Conservation (phyloP, 2,888 invertebrate species). For the Spodoptera littoralis region DNA sequence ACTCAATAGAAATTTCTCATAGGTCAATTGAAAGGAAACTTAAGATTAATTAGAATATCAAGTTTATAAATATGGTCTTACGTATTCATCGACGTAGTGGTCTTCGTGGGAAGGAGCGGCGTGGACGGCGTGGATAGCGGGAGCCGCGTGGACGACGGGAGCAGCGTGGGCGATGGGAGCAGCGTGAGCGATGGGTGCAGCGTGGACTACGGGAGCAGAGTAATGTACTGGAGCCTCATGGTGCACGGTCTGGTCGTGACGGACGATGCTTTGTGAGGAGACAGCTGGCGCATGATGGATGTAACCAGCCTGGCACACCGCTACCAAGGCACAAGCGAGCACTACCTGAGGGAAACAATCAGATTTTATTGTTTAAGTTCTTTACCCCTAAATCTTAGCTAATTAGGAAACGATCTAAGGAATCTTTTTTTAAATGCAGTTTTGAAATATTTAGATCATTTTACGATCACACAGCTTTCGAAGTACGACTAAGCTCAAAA, state of each 20-base stretch:
- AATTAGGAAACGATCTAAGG: neutral
- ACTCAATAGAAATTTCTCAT: conserved; percentile 21
- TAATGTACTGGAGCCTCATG: conserved; percentile 79
- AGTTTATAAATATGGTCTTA: conserved; percentile 59
- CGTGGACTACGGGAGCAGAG: conserved; percentile 60
- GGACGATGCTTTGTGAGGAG: conserved; percentile 85
- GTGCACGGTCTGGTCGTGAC: conserved; percentile 76
- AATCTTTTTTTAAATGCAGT: neutral
- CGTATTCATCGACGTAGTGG: conserved; percentile 85
- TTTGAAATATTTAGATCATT: conserved; percentile 4
- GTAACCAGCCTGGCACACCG: conserved; percentile 79
- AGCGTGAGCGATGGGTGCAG: conserved; percentile 57
- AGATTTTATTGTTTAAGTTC: neutral
- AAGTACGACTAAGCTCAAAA: conserved; percentile 36
- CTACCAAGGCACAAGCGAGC: conserved; percentile 75
- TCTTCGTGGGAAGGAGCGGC: conserved; percentile 70
- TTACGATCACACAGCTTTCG: conserved; percentile 29
- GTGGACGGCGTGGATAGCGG: conserved; percentile 36
- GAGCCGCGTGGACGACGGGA: conserved; percentile 51
- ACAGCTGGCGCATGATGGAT: conserved; percentile 84
- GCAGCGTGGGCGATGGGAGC: conserved; percentile 52
- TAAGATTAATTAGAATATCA: conserved; percentile 1
- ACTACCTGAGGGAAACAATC: conserved; percentile 68
- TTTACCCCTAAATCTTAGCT: neutral
- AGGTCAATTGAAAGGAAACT: conserved; percentile 14